Evolutionary conservation across 2,888 invertebrate genomes (phyloP), one percentile per base, ranked within the genome.

Genomic region (Phania funesta): DNA sequence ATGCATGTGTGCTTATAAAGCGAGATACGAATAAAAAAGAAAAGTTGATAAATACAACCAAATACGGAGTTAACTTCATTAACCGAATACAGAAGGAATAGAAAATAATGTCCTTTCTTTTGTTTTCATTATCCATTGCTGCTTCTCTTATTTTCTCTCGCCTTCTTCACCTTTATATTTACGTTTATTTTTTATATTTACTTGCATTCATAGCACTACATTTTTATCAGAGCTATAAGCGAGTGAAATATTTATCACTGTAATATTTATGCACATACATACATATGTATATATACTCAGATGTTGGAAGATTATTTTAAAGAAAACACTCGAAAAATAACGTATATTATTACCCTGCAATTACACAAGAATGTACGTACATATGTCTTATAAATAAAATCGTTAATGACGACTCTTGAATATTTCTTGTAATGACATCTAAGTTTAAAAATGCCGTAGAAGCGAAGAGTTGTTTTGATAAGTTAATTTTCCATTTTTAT

Each of bases 21-120:
- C 18, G 22, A 77, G 46, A 64, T 70, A 56, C 64, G 54, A 62
- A 13, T 8, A n/a, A 32, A 52, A 46, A 32, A 74, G 26, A 20
- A 65, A 35, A 54, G 26, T 29, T 38, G 9, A 52, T n/a, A 35
- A 52, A 29, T 44, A 16, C 18, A 18, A 44, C n/a, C 1, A 18
- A n/a, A 52, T 16, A 26, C 52, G 26, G 38, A 3, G 9, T 35
- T 9, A 35, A 35, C 48, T 48, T 29, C 41, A 16, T 44, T 32
- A 56, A 48, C n/a, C 29, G 54, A 32, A 5, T 32, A 32, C 18
- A 44, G 32, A 64, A 48, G 52, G 11, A 64, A 46, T 16, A 71
- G 18, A 26, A 52, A 26, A 26, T 52, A 26, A 26, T 52, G 26
- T 26, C 50, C 26, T 52, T 26, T 52, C 26, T 26, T 26, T 26